These are phyloP conservation scores for Dermatemys mawii DNA, from an alignment of 2,113 vertebrate genomes.

Conservation along the genomic window DNA sequence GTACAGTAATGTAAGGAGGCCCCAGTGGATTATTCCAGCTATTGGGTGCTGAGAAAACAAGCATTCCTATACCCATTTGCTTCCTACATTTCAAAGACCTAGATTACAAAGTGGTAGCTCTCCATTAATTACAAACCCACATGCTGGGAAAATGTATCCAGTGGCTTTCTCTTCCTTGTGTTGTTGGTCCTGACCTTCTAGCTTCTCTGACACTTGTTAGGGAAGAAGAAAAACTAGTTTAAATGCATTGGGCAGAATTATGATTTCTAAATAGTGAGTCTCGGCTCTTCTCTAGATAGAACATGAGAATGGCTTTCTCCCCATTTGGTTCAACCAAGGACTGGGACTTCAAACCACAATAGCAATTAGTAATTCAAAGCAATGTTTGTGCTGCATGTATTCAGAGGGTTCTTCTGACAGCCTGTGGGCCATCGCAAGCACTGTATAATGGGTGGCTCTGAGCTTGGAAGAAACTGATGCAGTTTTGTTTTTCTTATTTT, in stretches of 20 bases:
- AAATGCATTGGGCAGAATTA: neutral
- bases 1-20: neutral
- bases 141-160: neutral
- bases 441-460: neutral
- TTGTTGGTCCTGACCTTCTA: neutral
- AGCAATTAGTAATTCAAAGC: neutral
- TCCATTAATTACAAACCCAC: neutral
- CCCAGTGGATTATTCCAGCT: neutral
- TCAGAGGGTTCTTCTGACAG: neutral
- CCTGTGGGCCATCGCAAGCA: neutral
- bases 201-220: neutral
- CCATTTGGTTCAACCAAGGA: slow-evolving; percentile 24
- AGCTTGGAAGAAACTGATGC: neutral
- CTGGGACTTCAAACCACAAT: neutral
- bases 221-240: neutral
- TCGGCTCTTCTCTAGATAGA: neutral
- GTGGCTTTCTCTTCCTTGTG: neutral
- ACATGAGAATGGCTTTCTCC: neutral
- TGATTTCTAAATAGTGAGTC: neutral
- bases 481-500: neutral
- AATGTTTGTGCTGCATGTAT: neutral
- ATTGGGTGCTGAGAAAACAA: neutral
- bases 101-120: neutral
- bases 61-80: neutral
- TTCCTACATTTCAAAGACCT: neutral